These are phyloP conservation scores for Promerops cafer DNA, from an alignment of 2,113 vertebrate genomes.

Conservation along the genomic window DNA sequence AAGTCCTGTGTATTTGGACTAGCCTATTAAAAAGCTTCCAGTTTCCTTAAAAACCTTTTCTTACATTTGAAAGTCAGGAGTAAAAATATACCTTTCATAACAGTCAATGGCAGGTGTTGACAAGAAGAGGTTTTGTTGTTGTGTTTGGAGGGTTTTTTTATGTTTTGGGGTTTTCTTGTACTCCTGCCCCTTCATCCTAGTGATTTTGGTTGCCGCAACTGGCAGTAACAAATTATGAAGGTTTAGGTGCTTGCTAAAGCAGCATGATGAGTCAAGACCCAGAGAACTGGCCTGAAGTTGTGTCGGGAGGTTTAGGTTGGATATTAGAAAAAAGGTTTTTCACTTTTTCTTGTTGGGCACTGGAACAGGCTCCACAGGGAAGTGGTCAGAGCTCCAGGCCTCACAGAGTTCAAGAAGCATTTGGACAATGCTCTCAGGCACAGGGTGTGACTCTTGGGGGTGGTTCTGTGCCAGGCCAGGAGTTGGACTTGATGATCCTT, in stretches of 20 bases:
- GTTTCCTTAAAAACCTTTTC: neutral
- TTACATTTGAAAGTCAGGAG: neutral
- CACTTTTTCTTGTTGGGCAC: neutral
- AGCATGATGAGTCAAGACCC: neutral
- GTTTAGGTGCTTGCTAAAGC: neutral
- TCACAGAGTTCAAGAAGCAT: neutral
- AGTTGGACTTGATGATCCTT: neutral
- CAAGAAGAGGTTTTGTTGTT: neutral
- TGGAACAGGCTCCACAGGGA: neutral
- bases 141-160: neutral
- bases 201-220: neutral
- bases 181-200: fast-evolving
- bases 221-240: neutral
- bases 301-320: fast-evolving
- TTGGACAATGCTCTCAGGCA: neutral
- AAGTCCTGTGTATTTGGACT: neutral
- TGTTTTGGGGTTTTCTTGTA: neutral
- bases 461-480: neutral
- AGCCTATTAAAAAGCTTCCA: neutral
- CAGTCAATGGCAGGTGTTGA: neutral
- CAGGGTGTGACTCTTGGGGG: neutral
- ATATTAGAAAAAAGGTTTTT: neutral
- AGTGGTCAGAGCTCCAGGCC: neutral
- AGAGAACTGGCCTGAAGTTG: neutral
- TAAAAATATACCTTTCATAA: neutral